Evolutionary conservation across 2,888 invertebrate species (phyloP), one percentile per base, ranked within the genome.

Genomic region (Pecten maximus): DNA sequence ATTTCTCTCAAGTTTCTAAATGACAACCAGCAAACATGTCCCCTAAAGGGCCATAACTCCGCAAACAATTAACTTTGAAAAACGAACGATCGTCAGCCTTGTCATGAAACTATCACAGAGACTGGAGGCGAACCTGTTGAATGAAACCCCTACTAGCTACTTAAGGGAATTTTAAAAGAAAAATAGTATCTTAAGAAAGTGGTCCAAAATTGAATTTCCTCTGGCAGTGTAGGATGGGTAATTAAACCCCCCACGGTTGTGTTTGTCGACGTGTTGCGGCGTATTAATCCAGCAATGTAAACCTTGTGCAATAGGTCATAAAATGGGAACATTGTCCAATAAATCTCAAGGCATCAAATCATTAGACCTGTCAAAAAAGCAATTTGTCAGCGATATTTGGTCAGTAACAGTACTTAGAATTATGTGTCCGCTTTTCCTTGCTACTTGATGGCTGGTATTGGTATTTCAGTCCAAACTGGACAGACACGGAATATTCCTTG

Each of bases 221-320:
- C 74, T 35, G 74, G 35, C 74, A 74, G 74, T 35, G 74, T 35
- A 28, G 0, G 74, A 28, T 23, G 74, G 74, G 74, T 74, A 74
- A 74, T 74, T 74, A 74, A 74, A 74, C 35, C 74, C 74, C 74
- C 74, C 74, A 28, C 35, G 16, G 74, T 35, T 74, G 74, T 74
- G 74, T 74, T 74, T 74, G 74, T 74, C 74, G 74, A 74, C 35
- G 74, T 74, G 74, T 74, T 74, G 74, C 35, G 10, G 74, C 2
- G 74, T 74, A 74, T 74, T 74, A 74, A 74, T 74, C 74, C 74
- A 16, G 74, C 74, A 74, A 74, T 74, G 74, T 74, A 74, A 74
- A 74, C 74, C 90, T 89, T 91, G 91, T 91, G 91, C 88, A 91
- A 89, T 89, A 91, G 89, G 91, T 90, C 91, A 91, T 90, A 91